A percentile compares a stretch with the other conserved stretches of the same genome.
phyloP scores from a whole-genome alignment of 2,888 invertebrate genomes.

The Copidosoma aretas region DNA sequence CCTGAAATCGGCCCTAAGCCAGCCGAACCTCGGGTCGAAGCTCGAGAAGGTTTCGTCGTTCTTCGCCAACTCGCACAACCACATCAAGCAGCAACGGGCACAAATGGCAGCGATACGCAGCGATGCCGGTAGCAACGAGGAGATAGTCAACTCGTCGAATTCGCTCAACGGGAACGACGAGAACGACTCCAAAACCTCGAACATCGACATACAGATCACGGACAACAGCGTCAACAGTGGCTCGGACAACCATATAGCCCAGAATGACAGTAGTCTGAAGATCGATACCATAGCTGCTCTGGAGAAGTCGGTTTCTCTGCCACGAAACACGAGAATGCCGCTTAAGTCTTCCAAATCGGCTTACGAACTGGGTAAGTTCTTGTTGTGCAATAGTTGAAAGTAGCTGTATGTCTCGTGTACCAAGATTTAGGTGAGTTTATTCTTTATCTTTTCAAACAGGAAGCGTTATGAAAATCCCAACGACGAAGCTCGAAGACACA shows the following conservation, averaged over 20 bases:
- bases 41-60: slow-evolving; percentile 63
- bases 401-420: not conserved
- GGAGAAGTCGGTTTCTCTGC: slow-evolving; percentile 58
- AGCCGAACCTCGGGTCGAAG: slow-evolving; percentile 60
- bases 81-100: slow-evolving; percentile 71
- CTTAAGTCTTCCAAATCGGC: slow-evolving; percentile 59
- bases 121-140: slow-evolving; percentile 44
- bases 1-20: slow-evolving; percentile 60
- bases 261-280: slow-evolving; percentile 47
- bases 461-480: slow-evolving; percentile 59
- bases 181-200: slow-evolving; percentile 59
- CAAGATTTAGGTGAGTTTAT: too few relatives aligned
- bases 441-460: slow-evolving; percentile 13
- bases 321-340: slow-evolving; percentile 54
- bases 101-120: slow-evolving; percentile 63
- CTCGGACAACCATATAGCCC: slow-evolving; percentile 41
- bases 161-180: slow-evolving; percentile 52
- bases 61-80: slow-evolving; percentile 75
- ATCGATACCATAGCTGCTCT: slow-evolving; percentile 49
- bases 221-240: slow-evolving; percentile 47
- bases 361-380: slow-evolving; percentile 53
- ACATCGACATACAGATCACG: slow-evolving; percentile 61
- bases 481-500: slow-evolving; percentile 61
- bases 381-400: too few relatives aligned
- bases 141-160: slow-evolving; percentile 35